A percentile compares a stretch with the other conserved stretches of the same genome.
These are phyloP conservation scores for Gobius niger DNA, from an alignment of 2,113 vertebrate species.

Conservation along the genomic window DNA sequence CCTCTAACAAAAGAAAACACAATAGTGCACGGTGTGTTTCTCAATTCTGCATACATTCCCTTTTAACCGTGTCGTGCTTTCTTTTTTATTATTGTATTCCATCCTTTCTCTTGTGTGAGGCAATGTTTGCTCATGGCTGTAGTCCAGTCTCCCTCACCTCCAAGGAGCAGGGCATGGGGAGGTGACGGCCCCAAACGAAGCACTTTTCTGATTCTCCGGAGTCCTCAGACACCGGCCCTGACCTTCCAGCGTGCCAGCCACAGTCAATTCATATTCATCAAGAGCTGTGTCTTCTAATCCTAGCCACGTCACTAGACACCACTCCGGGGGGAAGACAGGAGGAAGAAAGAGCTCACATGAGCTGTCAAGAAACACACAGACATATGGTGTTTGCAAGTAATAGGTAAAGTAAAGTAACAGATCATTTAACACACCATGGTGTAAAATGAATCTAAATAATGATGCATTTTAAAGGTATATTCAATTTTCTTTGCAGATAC, in stretches of 20 bases:
- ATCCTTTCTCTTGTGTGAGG: neutral
- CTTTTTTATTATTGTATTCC: too few relatives aligned
- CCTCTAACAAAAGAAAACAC: too few relatives aligned
- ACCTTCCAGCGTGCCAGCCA: conserved; percentile 51
- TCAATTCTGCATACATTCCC: too few relatives aligned
- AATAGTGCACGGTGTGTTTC: too few relatives aligned
- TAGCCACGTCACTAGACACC: conserved; percentile 6
- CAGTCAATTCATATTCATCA: conserved; percentile 42
- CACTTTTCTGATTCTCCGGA: neutral
- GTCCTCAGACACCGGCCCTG: conserved; percentile 6
- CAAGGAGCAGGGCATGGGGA: neutral
- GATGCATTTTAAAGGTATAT: too few relatives aligned
- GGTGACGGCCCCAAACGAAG: conserved; percentile 14
- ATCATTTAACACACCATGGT: too few relatives aligned
- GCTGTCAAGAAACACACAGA: too few relatives aligned
- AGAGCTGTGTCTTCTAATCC: conserved; percentile 24
- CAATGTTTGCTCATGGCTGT: neutral
- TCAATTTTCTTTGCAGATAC: too few relatives aligned
- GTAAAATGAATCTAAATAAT: too few relatives aligned
- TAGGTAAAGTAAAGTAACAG: too few relatives aligned
- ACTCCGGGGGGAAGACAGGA: neutral
- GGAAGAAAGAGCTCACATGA: neutral
- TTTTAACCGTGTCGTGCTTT: too few relatives aligned
- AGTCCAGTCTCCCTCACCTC: neutral
- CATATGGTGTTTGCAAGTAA: too few relatives aligned